Base-by-base conservation (phyloP, 1,140 invertebrate genomes). In the Scaptodrosophila lebanonensis region DNA sequence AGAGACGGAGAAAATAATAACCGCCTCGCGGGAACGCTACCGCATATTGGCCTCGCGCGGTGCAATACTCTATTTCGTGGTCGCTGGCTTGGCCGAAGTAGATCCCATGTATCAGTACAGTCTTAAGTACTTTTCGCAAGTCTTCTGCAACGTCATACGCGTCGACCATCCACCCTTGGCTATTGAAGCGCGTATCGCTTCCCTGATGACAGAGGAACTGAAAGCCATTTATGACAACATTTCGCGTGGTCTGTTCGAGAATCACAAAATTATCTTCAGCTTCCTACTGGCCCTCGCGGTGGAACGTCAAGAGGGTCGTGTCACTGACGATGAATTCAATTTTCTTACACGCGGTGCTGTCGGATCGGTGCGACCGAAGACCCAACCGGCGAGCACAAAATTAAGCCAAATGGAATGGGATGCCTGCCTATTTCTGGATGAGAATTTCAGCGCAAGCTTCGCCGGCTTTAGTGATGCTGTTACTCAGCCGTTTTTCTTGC, bases 101-200 rank as follows among this genome's bases (percentile, higher is more conserved):
- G 95, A 98, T 88, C 94, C 95, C 0, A 98, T 98, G 96, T 98
- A 98, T 87, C 96, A 98, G 87, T 98, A 93, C 89, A 96, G 95
- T 1, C 88, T 97, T 2, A 95, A 96, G 77, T 97, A 96, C 85
- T 97, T 96, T 70, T 95, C 88, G 2, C 87, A 95, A 91, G 88
- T 95, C 9, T 95, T 95, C 71, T 94, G 93, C 70, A 88, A 88
- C 49, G 93, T 93, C 0, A 93, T 94, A 49, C 90, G 92, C 39
- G 91, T 88, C 0, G 93, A 92, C 67, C 89, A 90, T 32, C 61
- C 70, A 0, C 39, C 38, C 5, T 54, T 75, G 65, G 86, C 91
- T 13, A 87, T 96, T 0, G 86, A 90, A 5, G 77, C 87, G 18
- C 89, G 95, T 15, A 87, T 97, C 7, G 70, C 89, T 29, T 91